phyloP scores from a whole-genome alignment of 2,113 vertebrate genomes.

The Lophochroa leadbeateri region DNA sequence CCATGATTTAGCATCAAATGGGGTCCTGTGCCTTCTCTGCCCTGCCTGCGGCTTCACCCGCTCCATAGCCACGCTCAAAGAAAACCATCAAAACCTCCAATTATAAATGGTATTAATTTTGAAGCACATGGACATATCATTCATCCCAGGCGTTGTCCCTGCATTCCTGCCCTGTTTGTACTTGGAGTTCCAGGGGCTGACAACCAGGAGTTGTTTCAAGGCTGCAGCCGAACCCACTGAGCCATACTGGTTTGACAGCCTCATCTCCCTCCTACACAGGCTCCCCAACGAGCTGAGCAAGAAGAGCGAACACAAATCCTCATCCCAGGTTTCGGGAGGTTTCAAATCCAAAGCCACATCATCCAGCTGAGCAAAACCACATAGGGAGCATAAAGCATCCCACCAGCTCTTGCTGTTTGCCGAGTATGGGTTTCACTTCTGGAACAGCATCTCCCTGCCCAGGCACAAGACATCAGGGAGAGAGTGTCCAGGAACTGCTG shows the following conservation, averaged over 20 bases:
- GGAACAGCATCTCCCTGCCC: background rate
- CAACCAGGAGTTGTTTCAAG: rapidly evolving
- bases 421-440: background rate
- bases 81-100: rapidly evolving
- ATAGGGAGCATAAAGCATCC: rapidly evolving
- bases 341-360: background rate
- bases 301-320: background rate
- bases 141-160: background rate
- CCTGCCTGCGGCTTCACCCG: rapidly evolving
- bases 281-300: background rate
- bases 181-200: background rate
- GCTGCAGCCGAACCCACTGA: background rate
- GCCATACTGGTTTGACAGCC: background rate
- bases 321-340: background rate
- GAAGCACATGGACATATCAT: rapidly evolving
- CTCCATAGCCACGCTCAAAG: rapidly evolving
- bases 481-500: background rate
- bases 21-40: background rate
- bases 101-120: rapidly evolving
- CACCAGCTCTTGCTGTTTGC: background rate
- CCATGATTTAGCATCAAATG: background rate
- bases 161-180: rapidly evolving
- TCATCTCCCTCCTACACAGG: background rate
- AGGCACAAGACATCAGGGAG: background rate
- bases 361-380: background rate